Conservation (phyloP, 30 jellyfish, hydroid and myxozoan genomes). For the Rhopilema esculentum region DNA sequence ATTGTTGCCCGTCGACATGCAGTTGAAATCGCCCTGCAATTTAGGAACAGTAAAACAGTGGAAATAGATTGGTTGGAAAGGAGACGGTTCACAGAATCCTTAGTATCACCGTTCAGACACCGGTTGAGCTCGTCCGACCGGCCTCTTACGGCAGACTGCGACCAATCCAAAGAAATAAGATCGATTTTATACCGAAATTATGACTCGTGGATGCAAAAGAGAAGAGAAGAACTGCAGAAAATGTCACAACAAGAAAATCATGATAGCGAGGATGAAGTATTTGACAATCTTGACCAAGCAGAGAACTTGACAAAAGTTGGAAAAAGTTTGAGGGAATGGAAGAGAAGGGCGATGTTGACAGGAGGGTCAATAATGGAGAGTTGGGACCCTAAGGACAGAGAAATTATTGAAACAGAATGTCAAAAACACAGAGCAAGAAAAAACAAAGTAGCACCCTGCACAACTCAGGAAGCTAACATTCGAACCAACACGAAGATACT, state of each 20-base stretch:
- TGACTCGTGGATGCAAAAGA: constrained; percentile 30
- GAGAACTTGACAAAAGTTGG: constrained; percentile 45
- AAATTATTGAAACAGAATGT: constrained; percentile 9
- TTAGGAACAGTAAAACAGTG: background rate
- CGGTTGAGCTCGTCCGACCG: constrained; percentile 6
- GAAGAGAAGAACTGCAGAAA: constrained; percentile 5
- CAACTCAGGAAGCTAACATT: background rate
- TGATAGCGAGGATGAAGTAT: constrained; percentile 9
- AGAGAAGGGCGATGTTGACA: constrained; percentile 9
- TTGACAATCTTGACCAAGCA: background rate
- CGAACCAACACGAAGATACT: background rate
- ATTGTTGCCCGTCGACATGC: constrained; percentile 66
- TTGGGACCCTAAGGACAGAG: constrained; percentile 6
- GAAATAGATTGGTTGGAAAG: constrained; percentile 41
- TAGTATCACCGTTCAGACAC: constrained; percentile 32
- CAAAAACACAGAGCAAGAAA: background rate
- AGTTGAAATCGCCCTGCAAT: constrained; percentile 55
- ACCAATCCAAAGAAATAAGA: constrained; percentile 7
- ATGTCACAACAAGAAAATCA: background rate
- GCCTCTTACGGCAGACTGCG: constrained; percentile 10
- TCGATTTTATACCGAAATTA: constrained; percentile 29
- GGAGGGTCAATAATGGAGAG: constrained; percentile 1
- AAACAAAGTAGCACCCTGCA: background rate
- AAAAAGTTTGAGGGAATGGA: constrained; percentile 43
- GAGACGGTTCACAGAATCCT: constrained; percentile 31